These are phyloP conservation scores for Triplophysa yarkandensis DNA, from an alignment of 2,797 vertebrate species.

Conservation along the genomic window DNA sequence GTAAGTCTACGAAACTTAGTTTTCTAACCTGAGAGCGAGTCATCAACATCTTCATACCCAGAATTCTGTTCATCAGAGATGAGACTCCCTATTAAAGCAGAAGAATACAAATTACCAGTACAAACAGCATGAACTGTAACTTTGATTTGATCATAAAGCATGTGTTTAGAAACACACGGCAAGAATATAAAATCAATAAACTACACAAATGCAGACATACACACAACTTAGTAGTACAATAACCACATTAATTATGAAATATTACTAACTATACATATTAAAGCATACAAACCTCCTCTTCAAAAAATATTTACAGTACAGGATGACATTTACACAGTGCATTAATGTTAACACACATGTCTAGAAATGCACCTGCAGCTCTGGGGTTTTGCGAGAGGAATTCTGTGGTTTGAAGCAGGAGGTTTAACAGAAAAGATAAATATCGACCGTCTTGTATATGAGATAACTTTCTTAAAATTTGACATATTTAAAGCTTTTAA, in stretches of 20 bases:
- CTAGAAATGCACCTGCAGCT: neutral
- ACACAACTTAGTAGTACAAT: too few relatives aligned
- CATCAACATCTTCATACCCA: conserved; percentile 41
- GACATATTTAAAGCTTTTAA: neutral
- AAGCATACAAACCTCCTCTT: too few relatives aligned
- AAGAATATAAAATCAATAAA: too few relatives aligned
- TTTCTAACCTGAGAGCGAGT: conserved; percentile 16
- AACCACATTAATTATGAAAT: too few relatives aligned
- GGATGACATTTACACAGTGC: too few relatives aligned
- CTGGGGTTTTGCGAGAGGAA: conserved; percentile 14
- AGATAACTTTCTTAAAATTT: neutral
- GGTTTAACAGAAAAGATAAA: neutral
- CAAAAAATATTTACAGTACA: too few relatives aligned
- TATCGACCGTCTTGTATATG: neutral
- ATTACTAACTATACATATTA: too few relatives aligned
- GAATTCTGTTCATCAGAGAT: conserved; percentile 46
- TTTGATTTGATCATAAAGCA: neutral
- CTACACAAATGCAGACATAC: neutral
- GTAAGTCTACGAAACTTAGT: too few relatives aligned
- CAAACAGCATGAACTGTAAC: neutral
- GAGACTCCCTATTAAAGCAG: conserved; percentile 17
- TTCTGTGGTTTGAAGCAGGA: conserved; percentile 27
- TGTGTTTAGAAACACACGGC: too few relatives aligned
- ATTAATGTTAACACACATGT: neutral
- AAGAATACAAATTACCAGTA: neutral